Conservation (phyloP, 2,797 vertebrate species). For the Falco cherrug region DNA sequence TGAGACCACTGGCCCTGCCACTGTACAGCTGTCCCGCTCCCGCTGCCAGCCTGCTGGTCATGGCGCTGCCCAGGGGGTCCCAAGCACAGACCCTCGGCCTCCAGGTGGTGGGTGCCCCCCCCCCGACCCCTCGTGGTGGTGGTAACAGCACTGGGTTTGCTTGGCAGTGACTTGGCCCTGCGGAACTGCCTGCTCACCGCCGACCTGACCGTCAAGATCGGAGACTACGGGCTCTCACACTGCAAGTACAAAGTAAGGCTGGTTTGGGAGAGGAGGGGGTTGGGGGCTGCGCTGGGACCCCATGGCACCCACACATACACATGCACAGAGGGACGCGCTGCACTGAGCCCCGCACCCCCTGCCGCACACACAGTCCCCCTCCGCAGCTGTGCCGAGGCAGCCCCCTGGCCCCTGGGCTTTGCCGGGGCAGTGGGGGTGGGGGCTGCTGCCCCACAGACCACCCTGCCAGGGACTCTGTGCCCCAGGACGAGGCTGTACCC, state of each 20-base stretch:
- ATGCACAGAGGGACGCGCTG: neutral
- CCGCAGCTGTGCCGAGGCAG: accelerated
- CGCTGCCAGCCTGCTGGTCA: accelerated
- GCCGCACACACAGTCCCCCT: neutral
- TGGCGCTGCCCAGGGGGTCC: neutral
- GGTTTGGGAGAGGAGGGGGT: neutral
- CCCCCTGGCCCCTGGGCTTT: neutral
- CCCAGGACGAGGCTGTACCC: neutral
- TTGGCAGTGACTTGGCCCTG: constrained; percentile 91
- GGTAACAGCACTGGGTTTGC: constrained; percentile 32
- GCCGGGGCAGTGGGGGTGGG: neutral
- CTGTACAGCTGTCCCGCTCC: neutral
- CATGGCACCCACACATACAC: accelerated
- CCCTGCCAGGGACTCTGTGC: neutral
- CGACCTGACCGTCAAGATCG: constrained; percentile 93
- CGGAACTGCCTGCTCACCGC: constrained; percentile 93
- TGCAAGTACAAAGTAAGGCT: constrained; percentile 91
- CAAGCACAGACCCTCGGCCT: neutral
- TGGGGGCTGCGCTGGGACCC: neutral
- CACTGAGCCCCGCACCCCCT: accelerated
- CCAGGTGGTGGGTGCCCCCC: neutral
- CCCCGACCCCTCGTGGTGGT: neutral
- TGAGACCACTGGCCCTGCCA: accelerated
- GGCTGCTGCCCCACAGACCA: neutral
- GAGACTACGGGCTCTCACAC: constrained; percentile 93